A percentile compares a stretch with the other conserved stretches of the same genome.
These are phyloP conservation scores for Scophthalmus maximus DNA, from an alignment of 2,113 vertebrate species.

Conservation along the genomic window DNA sequence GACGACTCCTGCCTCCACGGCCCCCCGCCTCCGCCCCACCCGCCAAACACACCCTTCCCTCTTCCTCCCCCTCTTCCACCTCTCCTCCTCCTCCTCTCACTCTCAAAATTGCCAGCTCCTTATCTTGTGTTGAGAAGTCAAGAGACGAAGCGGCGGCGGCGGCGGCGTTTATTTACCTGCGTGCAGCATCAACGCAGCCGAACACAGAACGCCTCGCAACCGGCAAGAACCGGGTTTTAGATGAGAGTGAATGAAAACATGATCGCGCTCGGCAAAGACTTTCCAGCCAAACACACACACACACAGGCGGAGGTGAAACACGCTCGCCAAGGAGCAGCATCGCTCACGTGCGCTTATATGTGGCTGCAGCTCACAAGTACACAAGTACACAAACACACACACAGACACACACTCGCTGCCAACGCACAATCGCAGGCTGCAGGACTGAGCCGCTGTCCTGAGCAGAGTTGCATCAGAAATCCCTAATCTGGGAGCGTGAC, in stretches of 20 bases:
- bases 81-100: slow-evolving; percentile 7
- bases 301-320: slow-evolving; percentile 34
- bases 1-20: slow-evolving; percentile 53
- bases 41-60: slow-evolving; percentile 30
- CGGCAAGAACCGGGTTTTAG: slow-evolving; percentile 13
- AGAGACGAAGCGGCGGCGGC: slow-evolving; percentile 35
- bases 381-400: slow-evolving; percentile 21
- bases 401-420: slow-evolving; percentile 15
- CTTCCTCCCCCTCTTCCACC: background rate
- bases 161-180: slow-evolving; percentile 58
- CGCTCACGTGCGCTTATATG: slow-evolving; percentile 17
- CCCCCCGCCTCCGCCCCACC: slow-evolving; percentile 14
- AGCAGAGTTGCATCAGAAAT: slow-evolving; percentile 69
- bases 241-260: slow-evolving; percentile 44
- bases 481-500: slow-evolving; percentile 77
- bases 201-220: slow-evolving; percentile 13
- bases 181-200: slow-evolving; percentile 14
- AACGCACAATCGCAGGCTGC: slow-evolving; percentile 60
- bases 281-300: slow-evolving; percentile 6
- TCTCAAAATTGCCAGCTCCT: slow-evolving; percentile 29
- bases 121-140: slow-evolving; percentile 50
- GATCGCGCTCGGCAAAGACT: slow-evolving; percentile 11
- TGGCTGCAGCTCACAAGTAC: slow-evolving; percentile 2
- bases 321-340: slow-evolving; percentile 15
- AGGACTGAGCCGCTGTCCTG: slow-evolving; percentile 70